A percentile compares a stretch with the other conserved stretches of the same genome.
Evolutionary conservation across 2,797 vertebrate species (phyloP).

Genomic region (Lerista edwardsae): DNA sequence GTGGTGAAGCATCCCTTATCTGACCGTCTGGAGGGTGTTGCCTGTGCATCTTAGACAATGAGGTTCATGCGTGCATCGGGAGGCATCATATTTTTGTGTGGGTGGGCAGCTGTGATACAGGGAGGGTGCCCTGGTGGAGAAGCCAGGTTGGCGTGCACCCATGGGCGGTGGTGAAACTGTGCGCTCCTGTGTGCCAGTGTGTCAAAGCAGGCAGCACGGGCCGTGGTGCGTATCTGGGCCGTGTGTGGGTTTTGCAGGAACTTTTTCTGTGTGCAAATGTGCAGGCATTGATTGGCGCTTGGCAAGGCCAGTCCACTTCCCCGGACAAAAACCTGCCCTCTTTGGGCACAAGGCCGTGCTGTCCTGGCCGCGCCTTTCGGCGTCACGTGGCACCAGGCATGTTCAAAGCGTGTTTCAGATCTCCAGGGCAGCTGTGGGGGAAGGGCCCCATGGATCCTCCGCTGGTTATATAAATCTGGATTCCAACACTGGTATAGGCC

Average conservation of each 20-base stretch:
- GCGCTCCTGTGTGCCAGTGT: neutral
- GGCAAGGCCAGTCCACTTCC: neutral
- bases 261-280: neutral
- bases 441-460: neutral
- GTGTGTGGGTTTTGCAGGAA: neutral
- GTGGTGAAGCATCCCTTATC: neutral
- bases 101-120: neutral
- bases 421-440: slow-evolving; percentile 9
- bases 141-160: neutral
- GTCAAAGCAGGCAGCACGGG: neutral
- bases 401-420: slow-evolving; percentile 19
- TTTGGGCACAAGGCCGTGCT: neutral
- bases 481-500: neutral
- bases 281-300: neutral
- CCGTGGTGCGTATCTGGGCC: neutral
- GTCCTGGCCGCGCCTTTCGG: neutral
- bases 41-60: neutral
- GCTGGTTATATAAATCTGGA: slow-evolving; percentile 25
- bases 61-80: neutral
- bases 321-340: slow-evolving; percentile 14
- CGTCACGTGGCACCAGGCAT: slow-evolving; percentile 15
- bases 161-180: neutral
- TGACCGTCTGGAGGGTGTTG: neutral
- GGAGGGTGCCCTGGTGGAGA: neutral
- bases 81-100: neutral